Conservation (phyloP, 2,888 invertebrate genomes). For the Norana najaformis region DNA sequence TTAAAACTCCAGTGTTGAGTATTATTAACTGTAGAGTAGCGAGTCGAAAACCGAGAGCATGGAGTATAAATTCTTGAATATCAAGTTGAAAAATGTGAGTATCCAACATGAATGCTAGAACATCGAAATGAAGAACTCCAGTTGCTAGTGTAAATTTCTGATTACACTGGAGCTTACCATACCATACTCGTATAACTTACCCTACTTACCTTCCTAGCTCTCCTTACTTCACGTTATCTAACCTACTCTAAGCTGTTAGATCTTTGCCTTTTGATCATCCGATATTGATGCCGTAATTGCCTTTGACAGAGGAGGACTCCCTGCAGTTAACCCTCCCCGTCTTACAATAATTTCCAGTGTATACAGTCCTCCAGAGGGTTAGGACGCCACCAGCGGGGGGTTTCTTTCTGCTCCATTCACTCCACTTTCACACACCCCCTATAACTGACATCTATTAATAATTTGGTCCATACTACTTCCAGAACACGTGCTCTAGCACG, state of each 20-base stretch:
- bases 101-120: not conserved
- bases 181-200: too few species aligned
- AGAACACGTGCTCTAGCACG: too few species aligned
- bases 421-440: not conserved
- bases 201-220: too few species aligned
- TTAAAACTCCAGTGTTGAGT: too few species aligned
- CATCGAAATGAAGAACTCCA: too few species aligned
- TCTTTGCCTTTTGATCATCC: not conserved
- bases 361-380: not conserved
- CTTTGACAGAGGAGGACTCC: not conserved
- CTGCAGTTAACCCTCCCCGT: not conserved
- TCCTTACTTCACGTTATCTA: not conserved
- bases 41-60: not conserved
- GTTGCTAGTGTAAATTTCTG: too few species aligned
- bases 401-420: not conserved
- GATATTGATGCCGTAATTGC: not conserved
- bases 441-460: not conserved
- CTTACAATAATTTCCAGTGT: too few species aligned
- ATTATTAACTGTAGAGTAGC: too few species aligned
- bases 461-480: too few species aligned
- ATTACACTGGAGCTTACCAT: not conserved
- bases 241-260: not conserved
- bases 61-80: not conserved
- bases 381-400: not conserved
- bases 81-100: not conserved